Evolutionary conservation across 2,797 vertebrate genomes (phyloP).

Genomic region (Rhodeus uyekii): DNA sequence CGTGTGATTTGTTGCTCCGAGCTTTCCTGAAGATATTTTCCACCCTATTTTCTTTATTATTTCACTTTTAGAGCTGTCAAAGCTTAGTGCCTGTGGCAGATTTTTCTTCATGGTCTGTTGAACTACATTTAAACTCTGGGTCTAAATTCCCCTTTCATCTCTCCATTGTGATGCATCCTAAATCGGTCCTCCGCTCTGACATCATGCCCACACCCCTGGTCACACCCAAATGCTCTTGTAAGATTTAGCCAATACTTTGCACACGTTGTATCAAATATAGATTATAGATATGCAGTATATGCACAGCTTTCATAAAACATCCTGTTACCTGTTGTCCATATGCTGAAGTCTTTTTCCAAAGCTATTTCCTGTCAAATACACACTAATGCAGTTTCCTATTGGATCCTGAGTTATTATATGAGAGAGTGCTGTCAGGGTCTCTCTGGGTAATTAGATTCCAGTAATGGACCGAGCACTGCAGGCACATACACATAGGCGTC

Average conservation of each 20-base stretch:
- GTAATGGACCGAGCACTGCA: slow-evolving; percentile 76
- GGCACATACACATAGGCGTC: slow-evolving; percentile 46
- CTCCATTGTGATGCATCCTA: neutral
- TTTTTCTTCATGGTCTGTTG: slow-evolving; percentile 27
- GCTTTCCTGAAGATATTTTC: neutral
- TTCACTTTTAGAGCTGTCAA: slow-evolving; percentile 23
- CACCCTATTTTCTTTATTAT: slow-evolving; percentile 16
- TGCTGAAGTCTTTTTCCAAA: neutral
- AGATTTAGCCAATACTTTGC: neutral
- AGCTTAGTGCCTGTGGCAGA: neutral
- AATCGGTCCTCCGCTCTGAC: neutral
- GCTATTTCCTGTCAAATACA: slow-evolving; percentile 10
- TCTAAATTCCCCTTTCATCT: slow-evolving; percentile 15
- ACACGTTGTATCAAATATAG: neutral
- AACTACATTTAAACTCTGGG: slow-evolving; percentile 22
- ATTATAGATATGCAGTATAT: neutral
- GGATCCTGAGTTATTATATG: slow-evolving; percentile 45
- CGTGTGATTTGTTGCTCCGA: slow-evolving; percentile 9
- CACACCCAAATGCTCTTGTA: neutral
- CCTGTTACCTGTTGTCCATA: slow-evolving; percentile 10
- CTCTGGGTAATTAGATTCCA: slow-evolving; percentile 77
- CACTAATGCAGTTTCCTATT: slow-evolving; percentile 32
- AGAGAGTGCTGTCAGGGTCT: slow-evolving; percentile 43
- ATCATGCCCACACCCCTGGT: slow-evolving; percentile 7
- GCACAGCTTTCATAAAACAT: neutral